These are phyloP conservation scores for Pachycephus smyrnensis DNA, from an alignment of 2,888 invertebrate species.

Conservation along the genomic window DNA sequence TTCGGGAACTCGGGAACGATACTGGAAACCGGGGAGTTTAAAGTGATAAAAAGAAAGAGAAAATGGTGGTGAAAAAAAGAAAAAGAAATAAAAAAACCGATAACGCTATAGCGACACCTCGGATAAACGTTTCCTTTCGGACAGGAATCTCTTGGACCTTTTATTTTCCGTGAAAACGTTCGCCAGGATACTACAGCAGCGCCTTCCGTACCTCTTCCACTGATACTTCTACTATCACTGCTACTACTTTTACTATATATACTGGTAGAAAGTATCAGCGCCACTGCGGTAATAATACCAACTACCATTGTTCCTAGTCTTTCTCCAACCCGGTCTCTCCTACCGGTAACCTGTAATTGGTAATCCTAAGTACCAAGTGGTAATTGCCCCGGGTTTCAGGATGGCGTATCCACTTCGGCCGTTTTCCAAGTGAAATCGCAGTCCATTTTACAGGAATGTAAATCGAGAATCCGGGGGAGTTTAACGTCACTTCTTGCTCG, in stretches of 20 bases:
- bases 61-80: conserved; percentile 37
- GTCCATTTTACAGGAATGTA: background rate
- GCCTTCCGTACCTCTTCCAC: background rate
- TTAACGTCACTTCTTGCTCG: background rate
- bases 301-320: background rate
- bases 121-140: conserved; percentile 40
- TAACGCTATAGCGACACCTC: conserved; percentile 18
- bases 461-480: background rate
- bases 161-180: background rate
- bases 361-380: background rate
- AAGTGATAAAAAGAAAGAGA: conserved; percentile 39
- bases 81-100: conserved; percentile 24
- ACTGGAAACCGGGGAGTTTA: conserved; percentile 28
- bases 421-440: background rate
- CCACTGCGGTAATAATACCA: background rate
- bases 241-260: background rate
- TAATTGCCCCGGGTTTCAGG: background rate
- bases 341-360: background rate
- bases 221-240: background rate
- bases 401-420: background rate
- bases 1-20: conserved; percentile 21
- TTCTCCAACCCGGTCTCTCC: background rate
- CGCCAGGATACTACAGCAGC: background rate
- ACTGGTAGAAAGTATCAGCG: background rate
- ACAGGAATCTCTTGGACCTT: background rate